Base-by-base conservation (phyloP, 1,140 invertebrate species). In the Bombus superbus region DNA sequence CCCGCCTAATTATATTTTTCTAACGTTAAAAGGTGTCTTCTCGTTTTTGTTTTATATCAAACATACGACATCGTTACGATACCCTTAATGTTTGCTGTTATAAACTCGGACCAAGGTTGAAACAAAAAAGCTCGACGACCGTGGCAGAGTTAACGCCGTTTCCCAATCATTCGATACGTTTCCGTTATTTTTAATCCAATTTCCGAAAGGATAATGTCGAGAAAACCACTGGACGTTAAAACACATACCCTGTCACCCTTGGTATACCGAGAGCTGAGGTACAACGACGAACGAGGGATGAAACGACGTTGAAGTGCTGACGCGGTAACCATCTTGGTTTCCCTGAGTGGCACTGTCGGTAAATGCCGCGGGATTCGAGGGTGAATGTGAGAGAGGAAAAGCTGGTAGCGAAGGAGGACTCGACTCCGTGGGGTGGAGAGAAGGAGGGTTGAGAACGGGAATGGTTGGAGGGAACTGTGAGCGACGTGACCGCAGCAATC, bases 261-360 rank as follows among this genome's bases (percentile, higher is more conserved):
- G 11, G 66, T 25, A 22, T 35, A 62, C 22, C 25, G 28, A 35
- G 47, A 83, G 42, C 3, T 32, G 76, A 73, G 68, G 57, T 53
- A 53, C 76, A 32, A 68, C 62, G 68, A 62, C 59, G 66, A 81
- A 68, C 83, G 86, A 68, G 74, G 89, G 40, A 78, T 15, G 78
- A 66, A 75, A 90, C 82, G 88, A 83, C 44, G 59, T 80, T 64
- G 71, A 88, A 91, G 85, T 91, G 90, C 90, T 91, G 90, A 91
- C 89, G 79, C 81, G 90, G 89, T 88, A 91, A 89, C 90, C 88
- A 89, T 91, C 75, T 89, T 89, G 82, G 88, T 86, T 91, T 88
- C 73, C 89, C 85, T 87, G 90, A 91, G 90, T 91, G 90, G 89
- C 82, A 90, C 87, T 89, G 85, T 71, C 79, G 87, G 79, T 90